Conservation (phyloP, 2,888 invertebrate species). For the Pyrgus malvae region DNA sequence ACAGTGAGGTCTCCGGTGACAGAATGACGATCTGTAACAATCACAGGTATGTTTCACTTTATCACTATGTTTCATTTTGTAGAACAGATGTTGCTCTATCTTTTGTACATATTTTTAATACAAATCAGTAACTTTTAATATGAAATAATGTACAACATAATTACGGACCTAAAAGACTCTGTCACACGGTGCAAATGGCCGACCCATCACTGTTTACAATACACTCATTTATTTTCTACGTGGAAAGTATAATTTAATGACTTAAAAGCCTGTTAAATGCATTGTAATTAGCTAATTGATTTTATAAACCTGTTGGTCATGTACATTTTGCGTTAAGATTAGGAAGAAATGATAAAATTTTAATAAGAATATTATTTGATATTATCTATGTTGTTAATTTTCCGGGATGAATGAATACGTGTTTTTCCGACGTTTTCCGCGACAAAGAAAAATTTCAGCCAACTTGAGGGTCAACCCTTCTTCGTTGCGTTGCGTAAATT, state of each 20-base stretch:
- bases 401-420: conserved; percentile 22
- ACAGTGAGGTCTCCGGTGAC: conserved; percentile 75
- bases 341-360: background rate
- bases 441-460: conserved; percentile 11
- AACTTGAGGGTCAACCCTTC: background rate
- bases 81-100: conserved; percentile 50
- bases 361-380: conserved; percentile 31
- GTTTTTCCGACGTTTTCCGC: conserved; percentile 24
- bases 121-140: conserved; percentile 71
- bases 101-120: conserved; percentile 69
- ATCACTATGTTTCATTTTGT: conserved; percentile 61
- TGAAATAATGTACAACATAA: conserved; percentile 65
- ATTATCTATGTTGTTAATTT: background rate
- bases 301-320: conserved; percentile 36
- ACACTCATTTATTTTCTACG: conserved; percentile 56
- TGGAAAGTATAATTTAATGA: conserved; percentile 46
- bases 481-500: conserved; percentile 3
- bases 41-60: conserved; percentile 72
- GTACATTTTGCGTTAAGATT: background rate
- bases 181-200: conserved; percentile 87
- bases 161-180: conserved; percentile 83
- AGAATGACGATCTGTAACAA: conserved; percentile 79
- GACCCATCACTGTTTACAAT: conserved; percentile 86
- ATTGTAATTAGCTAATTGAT: conserved; percentile 55
- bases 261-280: conserved; percentile 39